These are phyloP conservation scores for Platyrinchus mystaceus DNA, from an alignment of 2,797 vertebrate genomes.

Conservation along the genomic window DNA sequence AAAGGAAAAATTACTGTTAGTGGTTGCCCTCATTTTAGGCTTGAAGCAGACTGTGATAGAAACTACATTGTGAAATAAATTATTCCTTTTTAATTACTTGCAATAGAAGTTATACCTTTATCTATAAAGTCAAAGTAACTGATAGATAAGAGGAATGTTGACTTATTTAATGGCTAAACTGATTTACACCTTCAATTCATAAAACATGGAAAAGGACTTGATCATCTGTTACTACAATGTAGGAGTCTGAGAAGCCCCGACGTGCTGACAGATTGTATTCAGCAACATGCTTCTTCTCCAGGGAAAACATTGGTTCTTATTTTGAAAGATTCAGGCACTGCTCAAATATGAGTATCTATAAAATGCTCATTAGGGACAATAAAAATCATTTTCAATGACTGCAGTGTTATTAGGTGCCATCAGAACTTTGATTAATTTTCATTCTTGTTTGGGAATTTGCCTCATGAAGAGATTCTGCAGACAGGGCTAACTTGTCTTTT, in stretches of 20 bases:
- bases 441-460: slow-evolving; percentile 6
- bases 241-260: neutral
- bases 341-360: slow-evolving; percentile 35
- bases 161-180: slow-evolving; percentile 57
- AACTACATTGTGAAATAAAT: slow-evolving; percentile 62
- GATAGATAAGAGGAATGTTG: slow-evolving; percentile 55
- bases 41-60: slow-evolving; percentile 48
- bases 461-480: neutral
- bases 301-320: slow-evolving; percentile 31
- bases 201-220: slow-evolving; percentile 53
- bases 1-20: slow-evolving; percentile 33
- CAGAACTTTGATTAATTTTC: slow-evolving; percentile 43
- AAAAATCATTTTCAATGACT: slow-evolving; percentile 47
- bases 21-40: slow-evolving; percentile 58
- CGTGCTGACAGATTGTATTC: slow-evolving; percentile 43
- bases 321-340: slow-evolving; percentile 48
- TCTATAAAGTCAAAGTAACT: slow-evolving; percentile 64
- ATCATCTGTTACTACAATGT: slow-evolving; percentile 24
- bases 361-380: slow-evolving; percentile 63
- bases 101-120: slow-evolving; percentile 60
- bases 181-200: slow-evolving; percentile 57
- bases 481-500: neutral
- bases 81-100: slow-evolving; percentile 67
- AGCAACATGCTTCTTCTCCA: slow-evolving; percentile 30
- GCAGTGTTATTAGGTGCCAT: slow-evolving; percentile 34